A percentile compares a stretch with the other conserved stretches of the same genome.
Conservation (phyloP, 2,888 invertebrate species). For the Cephus pygmeus region DNA sequence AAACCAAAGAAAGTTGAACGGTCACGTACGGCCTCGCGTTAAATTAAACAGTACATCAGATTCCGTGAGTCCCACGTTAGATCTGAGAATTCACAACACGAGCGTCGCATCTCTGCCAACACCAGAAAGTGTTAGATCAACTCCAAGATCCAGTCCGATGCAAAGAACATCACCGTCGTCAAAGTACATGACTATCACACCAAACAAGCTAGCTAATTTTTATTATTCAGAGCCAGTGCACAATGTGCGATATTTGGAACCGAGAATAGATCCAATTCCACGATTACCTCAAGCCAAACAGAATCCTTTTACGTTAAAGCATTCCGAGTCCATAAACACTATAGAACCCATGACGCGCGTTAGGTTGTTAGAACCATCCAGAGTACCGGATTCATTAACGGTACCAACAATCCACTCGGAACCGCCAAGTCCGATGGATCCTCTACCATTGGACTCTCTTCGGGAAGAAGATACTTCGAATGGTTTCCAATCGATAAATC, state of each 20-base stretch:
- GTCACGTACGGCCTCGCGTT: conserved; percentile 20
- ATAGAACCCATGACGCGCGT: conserved; percentile 34
- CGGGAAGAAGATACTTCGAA: conserved; percentile 35
- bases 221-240: conserved; percentile 27
- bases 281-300: conserved; percentile 28
- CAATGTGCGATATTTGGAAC: conserved; percentile 6
- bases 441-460: conserved; percentile 44
- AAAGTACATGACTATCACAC: conserved; percentile 47
- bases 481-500: conserved; percentile 17
- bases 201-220: conserved; percentile 49
- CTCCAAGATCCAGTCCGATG: conserved; percentile 27
- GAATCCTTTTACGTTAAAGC: conserved; percentile 39
- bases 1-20: conserved; percentile 34
- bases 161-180: conserved; percentile 14
- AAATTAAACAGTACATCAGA: conserved; percentile 12
- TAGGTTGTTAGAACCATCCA: conserved; percentile 40
- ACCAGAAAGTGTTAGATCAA: conserved; percentile 27
- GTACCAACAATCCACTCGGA: conserved; percentile 58
- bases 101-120: conserved; percentile 39
- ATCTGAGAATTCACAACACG: conserved; percentile 30
- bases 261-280: conserved; percentile 17
- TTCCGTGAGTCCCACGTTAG: conserved; percentile 30
- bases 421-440: conserved; percentile 58
- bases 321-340: conserved; percentile 46
- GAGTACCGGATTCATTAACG: conserved; percentile 39